phyloP scores from a whole-genome alignment of 2,888 invertebrate genomes.

The Phlogophora meticulosa region DNA sequence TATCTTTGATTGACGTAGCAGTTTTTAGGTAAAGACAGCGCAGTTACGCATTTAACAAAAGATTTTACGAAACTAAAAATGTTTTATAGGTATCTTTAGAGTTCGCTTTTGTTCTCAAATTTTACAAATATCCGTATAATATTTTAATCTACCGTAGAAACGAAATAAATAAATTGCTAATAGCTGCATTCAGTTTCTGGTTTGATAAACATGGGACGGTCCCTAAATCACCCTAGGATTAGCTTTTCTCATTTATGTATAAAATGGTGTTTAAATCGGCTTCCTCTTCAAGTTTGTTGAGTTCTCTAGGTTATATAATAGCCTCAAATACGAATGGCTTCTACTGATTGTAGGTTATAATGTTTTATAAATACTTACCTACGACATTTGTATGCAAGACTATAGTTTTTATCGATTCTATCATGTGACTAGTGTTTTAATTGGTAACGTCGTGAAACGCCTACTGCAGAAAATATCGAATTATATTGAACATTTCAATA shows the following conservation, averaged over 20 bases:
- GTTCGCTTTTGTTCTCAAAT: not conserved
- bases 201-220: no score
- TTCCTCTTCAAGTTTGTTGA: not conserved
- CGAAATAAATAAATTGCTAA: not conserved
- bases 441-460: not conserved
- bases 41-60: not conserved
- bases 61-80: not conserved
- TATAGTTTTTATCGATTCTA: not conserved
- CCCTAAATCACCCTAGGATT: no score
- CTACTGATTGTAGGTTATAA: not conserved
- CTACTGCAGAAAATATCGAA: not conserved
- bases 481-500: not conserved
- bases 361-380: constrained; percentile 18
- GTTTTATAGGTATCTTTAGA: fast-evolving
- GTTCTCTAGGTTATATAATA: not conserved
- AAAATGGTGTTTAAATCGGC: no score
- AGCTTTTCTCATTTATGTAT: no score
- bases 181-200: not conserved
- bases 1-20: constrained; percentile 22
- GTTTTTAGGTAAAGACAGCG: constrained; percentile 8
- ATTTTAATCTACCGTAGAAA: not conserved
- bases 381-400: not conserved
- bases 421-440: not conserved
- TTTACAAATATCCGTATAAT: not conserved
- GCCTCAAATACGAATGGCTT: not conserved